Conservation (phyloP, 2,113 vertebrate genomes). For the Pteronura brasiliensis region DNA sequence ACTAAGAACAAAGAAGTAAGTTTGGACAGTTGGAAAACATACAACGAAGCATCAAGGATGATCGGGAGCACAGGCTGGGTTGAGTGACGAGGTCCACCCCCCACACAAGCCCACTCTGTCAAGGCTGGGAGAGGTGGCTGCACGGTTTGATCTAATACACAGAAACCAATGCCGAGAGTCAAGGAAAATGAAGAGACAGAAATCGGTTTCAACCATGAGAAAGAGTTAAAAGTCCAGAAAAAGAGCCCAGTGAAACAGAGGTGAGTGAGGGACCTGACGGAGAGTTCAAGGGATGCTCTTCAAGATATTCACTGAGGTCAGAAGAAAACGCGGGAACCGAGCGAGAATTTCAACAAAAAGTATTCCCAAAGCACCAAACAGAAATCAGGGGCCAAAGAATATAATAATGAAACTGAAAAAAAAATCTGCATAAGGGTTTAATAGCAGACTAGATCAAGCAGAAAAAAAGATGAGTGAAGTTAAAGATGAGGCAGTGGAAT, state of each 20-base stretch:
- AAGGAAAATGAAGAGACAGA: neutral
- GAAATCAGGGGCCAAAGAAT: neutral
- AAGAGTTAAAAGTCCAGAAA: neutral
- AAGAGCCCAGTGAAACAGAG: neutral
- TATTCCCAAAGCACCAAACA: neutral
- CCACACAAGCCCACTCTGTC: neutral
- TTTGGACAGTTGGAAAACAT: neutral
- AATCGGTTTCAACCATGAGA: neutral
- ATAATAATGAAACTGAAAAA: neutral
- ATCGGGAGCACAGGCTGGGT: accelerated
- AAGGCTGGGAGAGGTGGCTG: neutral
- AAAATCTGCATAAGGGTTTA: neutral
- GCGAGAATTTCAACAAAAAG: neutral
- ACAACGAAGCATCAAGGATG: neutral
- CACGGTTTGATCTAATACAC: neutral
- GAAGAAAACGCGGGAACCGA: neutral
- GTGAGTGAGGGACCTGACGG: neutral
- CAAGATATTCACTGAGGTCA: neutral
- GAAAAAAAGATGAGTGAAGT: neutral
- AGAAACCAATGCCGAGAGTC: neutral
- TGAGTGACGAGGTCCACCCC: neutral
- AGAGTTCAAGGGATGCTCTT: neutral
- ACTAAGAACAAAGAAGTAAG: neutral
- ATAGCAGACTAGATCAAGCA: neutral
- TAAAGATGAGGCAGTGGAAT: neutral